Evolutionary conservation across 2,888 invertebrate species (phyloP), one percentile per base, ranked within the genome.

Genomic region (Noctua fimbriata): DNA sequence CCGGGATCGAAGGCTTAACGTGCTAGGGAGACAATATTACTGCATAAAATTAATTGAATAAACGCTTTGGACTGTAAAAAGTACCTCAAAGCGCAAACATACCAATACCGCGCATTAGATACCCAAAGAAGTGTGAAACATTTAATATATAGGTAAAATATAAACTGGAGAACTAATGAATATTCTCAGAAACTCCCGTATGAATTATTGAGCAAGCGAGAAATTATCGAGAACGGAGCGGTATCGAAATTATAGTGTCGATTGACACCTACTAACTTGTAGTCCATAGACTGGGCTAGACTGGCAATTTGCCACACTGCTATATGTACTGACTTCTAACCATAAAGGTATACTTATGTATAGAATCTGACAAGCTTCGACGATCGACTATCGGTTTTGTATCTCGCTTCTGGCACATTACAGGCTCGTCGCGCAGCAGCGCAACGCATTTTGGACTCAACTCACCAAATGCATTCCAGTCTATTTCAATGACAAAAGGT

Each of bases 221-320:
- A 67, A 82, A 41, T 36, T 67, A 71, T 70, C 58, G 70, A 58
- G 28, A 66, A 58, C 49, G 70, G 21, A 24, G 44, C 36, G 2
- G 67, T 78, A 83, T 82, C 44, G 49, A 72, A 81, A 81, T 71
- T 71, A 69, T 83, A 84, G 78, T 71, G 81, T n/a, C 71, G 79
- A 69, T 83, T 78, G 81, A 81, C 84, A 83, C 55, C 71, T 47
- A 83, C 65, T 82, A 58, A 58, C 74, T 74, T 18, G n/a, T 60
- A 67, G 66, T 28, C 44, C 18, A 21, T 70, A 71, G 60, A 10
- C 60, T 3, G 24, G 80, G 16, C 52, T 52, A 67, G 70, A 83
- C 84, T 83, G 81, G 81, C 81, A 81, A 60, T 16, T 52, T 81
- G 84, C 81, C 81, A 81, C 60, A n/a, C 16, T 16, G 36, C 24